These are phyloP conservation scores for Calameuta idolon DNA, from an alignment of 2,888 invertebrate species.

Conservation along the genomic window DNA sequence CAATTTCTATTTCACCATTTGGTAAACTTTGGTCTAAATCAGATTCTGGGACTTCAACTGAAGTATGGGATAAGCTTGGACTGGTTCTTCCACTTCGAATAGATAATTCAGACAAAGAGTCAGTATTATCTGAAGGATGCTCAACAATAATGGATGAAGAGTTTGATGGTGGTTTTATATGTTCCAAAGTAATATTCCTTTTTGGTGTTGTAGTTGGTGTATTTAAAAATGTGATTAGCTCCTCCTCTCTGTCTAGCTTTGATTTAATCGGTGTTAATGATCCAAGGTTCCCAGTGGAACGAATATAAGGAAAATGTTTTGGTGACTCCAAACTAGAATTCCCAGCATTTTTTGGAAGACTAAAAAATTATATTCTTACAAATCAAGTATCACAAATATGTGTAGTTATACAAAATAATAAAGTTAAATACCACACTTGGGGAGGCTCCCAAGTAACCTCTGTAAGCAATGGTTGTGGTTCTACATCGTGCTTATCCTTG, in stretches of 20 bases:
- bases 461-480: slow-evolving; percentile 41
- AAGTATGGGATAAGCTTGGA: slow-evolving; percentile 39
- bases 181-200: slow-evolving; percentile 25
- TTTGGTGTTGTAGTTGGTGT: slow-evolving; percentile 41
- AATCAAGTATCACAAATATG: background rate
- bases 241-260: slow-evolving; percentile 40
- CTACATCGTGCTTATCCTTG: slow-evolving; percentile 56
- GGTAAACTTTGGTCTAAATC: slow-evolving; percentile 20
- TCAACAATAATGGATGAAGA: slow-evolving; percentile 50
- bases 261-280: slow-evolving; percentile 12
- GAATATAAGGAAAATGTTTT: slow-evolving; percentile 12
- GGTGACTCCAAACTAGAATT: background rate
- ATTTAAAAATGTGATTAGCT: slow-evolving; percentile 46
- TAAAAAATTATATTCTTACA: background rate
- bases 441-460: slow-evolving; percentile 56
- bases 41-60: slow-evolving; percentile 40
- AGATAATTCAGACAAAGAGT: slow-evolving; percentile 51
- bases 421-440: slow-evolving; percentile 11
- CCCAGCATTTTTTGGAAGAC: background rate
- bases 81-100: slow-evolving; percentile 47
- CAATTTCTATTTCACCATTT: slow-evolving; percentile 15
- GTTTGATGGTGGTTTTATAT: slow-evolving; percentile 37
- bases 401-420: background rate
- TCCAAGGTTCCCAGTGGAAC: slow-evolving; percentile 9
- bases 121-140: slow-evolving; percentile 45